Evolutionary conservation across 2,797 vertebrate genomes (phyloP).

Genomic region (Pteronotus mesoamericanus): DNA sequence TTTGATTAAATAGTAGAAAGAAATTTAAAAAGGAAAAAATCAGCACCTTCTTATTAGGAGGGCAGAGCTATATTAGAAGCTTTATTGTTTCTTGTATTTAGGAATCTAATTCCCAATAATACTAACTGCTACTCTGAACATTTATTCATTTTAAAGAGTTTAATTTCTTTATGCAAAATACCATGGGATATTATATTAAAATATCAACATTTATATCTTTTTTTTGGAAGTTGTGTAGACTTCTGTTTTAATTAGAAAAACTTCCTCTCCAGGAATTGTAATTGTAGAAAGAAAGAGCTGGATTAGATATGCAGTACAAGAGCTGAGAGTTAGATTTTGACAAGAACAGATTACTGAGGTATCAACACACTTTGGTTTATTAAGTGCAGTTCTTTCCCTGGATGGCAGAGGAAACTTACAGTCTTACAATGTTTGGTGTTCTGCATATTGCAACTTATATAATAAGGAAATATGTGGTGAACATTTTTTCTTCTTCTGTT

Average conservation of each 20-base stretch:
- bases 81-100: not conserved
- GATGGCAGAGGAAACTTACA: not conserved
- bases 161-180: not conserved
- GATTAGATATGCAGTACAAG: not conserved
- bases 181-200: not conserved
- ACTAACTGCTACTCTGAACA: not conserved
- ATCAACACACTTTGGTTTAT: not conserved
- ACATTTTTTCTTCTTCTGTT: not conserved
- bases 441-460: not conserved
- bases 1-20: not conserved
- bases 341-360: not conserved
- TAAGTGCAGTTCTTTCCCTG: not conserved
- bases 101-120: not conserved
- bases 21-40: not conserved
- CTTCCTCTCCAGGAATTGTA: not conserved
- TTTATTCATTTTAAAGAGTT: conserved; percentile 2
- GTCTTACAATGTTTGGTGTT: not conserved
- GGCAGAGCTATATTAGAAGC: not conserved
- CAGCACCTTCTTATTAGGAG: not conserved
- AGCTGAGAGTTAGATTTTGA: not conserved
- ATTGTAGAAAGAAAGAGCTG: not conserved
- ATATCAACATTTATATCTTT: not conserved
- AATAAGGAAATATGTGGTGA: not conserved
- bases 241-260: conserved; percentile 17
- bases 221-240: not conserved